A percentile compares a stretch with the other conserved stretches of the same genome.
phyloP scores from a whole-genome alignment of 2,797 vertebrate species.

The Paratrypauchen microcephalus region DNA sequence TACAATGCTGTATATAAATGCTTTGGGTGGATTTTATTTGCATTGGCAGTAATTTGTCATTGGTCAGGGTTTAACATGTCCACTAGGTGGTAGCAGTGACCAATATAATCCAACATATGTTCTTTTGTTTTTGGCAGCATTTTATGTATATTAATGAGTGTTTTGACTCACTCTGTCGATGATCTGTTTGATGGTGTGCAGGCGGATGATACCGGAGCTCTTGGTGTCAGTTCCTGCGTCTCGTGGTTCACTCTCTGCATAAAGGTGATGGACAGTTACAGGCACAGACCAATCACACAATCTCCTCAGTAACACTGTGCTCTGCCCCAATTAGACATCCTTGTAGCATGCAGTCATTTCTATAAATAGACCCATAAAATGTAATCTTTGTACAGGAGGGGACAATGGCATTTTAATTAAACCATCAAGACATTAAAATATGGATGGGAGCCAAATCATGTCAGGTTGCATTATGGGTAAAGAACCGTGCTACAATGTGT shows the following conservation, averaged over 20 bases:
- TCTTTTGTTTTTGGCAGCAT: not conserved
- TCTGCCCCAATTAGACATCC: conserved; percentile 61
- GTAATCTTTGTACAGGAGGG: conserved; percentile 53
- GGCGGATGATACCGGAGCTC: conserved; percentile 95
- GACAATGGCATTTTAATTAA: conserved; percentile 57
- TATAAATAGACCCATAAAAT: conserved; percentile 61
- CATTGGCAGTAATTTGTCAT: not conserved
- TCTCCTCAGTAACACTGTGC: conserved; percentile 49
- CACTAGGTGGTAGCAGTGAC: conserved; percentile 71
- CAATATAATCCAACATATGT: conserved; percentile 1
- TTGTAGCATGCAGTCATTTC: conserved; percentile 63
- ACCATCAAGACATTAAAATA: conserved; percentile 43
- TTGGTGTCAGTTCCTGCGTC: conserved; percentile 96
- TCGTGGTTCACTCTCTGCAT: conserved; percentile 91
- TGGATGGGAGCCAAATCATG: conserved; percentile 68
- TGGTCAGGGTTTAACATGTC: not conserved
- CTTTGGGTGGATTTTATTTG: not conserved
- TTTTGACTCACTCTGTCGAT: conserved; percentile 89
- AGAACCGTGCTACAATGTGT: conserved; percentile 56
- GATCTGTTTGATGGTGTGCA: conserved; percentile 98
- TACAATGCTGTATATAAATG: not conserved
- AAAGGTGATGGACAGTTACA: conserved; percentile 44
- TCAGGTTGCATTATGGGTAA: conserved; percentile 47
- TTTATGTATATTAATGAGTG: not conserved
- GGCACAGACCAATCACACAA: conserved; percentile 36